Base-by-base conservation (phyloP, 2,797 vertebrate genomes). In the Fistularia tabacaria region DNA sequence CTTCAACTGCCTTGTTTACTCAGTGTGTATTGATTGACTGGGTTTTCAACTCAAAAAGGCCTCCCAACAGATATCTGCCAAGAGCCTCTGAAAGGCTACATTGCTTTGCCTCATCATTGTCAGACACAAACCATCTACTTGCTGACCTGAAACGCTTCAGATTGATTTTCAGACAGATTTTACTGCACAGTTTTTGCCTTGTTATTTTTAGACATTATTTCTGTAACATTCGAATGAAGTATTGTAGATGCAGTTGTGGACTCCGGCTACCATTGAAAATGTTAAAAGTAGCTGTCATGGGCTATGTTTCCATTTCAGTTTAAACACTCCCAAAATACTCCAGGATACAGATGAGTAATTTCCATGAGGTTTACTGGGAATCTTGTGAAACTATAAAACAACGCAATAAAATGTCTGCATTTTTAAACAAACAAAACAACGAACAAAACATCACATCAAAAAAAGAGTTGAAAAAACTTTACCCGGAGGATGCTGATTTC, bases 21-120 rank as follows among this genome's bases (percentile, higher is more conserved):
- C 53, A 48, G 36, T 51, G 59, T 14, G 49, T 64, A 64, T 55
- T 67, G 62, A 69, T 56, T 66, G 67, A 61, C 50, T 67, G 50
- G 10, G 41, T 51, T 57, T 59, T 66, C 41, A 59, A 56, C 9
- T 51, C 37, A 60, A 41, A 66, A 1, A 66, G 48, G 36, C 46
- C 25, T 57, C 44, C 36, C 39, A 41, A 59, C 38, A 65, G 51
- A 65, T 59, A 52, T 65, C 49, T 62, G 54, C 12, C 50, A 40
- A 44, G 14, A 58, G 12, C 14, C 41, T 46, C 3, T 59, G 3
- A 52, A 63, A 66, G 41, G 40, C 10, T 39, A 8, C 43, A 15
- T n/a, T 11, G 44, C 39, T 12, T 49, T 51, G 15, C 51, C 47
- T 61, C 46, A 54, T 14, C 53, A 36, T 56, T 9, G 39, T 57